Evolutionary conservation across 2,888 invertebrate species (phyloP).

Genomic region (Microchrysa polita): DNA sequence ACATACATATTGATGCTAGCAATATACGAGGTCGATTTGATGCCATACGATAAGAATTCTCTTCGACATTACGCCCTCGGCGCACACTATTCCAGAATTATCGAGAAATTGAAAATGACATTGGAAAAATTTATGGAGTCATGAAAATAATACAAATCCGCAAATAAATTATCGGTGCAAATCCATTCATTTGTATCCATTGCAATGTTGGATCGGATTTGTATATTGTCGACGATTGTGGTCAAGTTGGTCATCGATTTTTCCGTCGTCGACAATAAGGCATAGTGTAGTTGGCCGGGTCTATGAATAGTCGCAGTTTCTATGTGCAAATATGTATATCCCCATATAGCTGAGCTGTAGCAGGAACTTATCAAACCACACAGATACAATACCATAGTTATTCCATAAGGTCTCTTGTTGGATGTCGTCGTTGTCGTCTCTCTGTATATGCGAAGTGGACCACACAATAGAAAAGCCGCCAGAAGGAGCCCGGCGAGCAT

Average conservation of each 20-base stretch:
- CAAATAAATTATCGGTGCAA: constrained; percentile 45
- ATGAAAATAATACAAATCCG: constrained; percentile 47
- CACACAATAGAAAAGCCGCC: constrained; percentile 12
- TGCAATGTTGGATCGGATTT: neutral
- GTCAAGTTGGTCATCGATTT: constrained; percentile 32
- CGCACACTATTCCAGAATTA: too few relatives aligned
- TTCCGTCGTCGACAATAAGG: constrained; percentile 1
- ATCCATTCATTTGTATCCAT: constrained; percentile 35
- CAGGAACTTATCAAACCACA: neutral
- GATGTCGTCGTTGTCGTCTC: neutral
- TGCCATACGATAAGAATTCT: too few relatives aligned
- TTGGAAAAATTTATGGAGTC: constrained; percentile 46
- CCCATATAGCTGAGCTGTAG: neutral
- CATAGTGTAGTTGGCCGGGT: neutral
- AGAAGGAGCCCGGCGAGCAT: too few relatives aligned
- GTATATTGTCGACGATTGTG: constrained; percentile 23
- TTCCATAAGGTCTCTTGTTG: neutral
- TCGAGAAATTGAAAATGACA: constrained; percentile 27
- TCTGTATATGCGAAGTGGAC: constrained; percentile 14
- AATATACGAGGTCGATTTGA: too few relatives aligned
- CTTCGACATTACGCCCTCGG: too few relatives aligned
- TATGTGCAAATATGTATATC: too few relatives aligned
- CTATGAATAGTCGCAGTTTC: neutral
- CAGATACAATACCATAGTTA: neutral
- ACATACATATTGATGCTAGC: too few relatives aligned